These are phyloP conservation scores for Heptranchias perlo DNA, from an alignment of 2,113 vertebrate species.

Conservation along the genomic window DNA sequence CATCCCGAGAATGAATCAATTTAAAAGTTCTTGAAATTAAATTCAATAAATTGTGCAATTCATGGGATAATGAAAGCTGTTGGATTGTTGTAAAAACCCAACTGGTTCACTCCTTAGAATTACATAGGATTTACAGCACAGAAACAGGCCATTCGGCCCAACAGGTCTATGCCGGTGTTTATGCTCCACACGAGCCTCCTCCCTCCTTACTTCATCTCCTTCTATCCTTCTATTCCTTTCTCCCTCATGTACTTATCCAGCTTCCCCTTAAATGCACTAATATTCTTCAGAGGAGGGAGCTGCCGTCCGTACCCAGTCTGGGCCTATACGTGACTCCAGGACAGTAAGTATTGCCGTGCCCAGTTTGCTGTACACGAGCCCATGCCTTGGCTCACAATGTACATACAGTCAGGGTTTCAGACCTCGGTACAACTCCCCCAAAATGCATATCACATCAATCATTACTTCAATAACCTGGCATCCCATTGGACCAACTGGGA, in stretches of 20 bases:
- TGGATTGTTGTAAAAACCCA: neutral
- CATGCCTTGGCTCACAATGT: neutral
- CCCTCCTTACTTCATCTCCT: too few relatives aligned
- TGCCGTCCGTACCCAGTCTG: neutral
- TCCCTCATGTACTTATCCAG: too few relatives aligned
- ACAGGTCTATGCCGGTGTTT: too few relatives aligned
- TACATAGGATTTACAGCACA: too few relatives aligned
- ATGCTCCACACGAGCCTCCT: too few relatives aligned
- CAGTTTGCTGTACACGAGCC: neutral
- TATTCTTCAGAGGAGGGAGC: neutral
- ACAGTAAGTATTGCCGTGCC: neutral
- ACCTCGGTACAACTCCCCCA: neutral
- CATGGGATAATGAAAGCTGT: neutral
- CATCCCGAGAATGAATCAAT: neutral
- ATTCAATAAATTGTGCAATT: neutral
- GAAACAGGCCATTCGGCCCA: too few relatives aligned
- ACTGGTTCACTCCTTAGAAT: too few relatives aligned
- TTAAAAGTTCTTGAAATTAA: neutral
- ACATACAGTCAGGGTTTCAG: neutral
- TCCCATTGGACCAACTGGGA: too few relatives aligned
- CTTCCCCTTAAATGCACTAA: too few relatives aligned
- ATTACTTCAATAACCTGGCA: neutral
- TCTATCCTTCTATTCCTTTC: too few relatives aligned
- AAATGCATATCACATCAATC: neutral
- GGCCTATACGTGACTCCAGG: neutral